These are phyloP conservation scores for Syngnathoides biaculeatus DNA, from an alignment of 2,113 vertebrate species.

Conservation along the genomic window DNA sequence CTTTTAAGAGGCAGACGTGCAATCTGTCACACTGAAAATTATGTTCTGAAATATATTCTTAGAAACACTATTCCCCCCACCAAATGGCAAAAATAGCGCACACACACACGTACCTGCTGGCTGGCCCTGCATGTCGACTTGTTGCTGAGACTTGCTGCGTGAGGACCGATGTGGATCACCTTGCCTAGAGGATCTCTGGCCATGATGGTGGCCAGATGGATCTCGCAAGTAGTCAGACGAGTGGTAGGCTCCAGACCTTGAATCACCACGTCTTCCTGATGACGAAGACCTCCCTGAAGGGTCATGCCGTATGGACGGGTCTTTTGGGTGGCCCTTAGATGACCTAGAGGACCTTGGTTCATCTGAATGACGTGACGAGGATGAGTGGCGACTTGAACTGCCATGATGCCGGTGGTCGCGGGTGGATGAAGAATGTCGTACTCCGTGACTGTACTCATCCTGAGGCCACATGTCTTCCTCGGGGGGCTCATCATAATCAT, in stretches of 20 bases:
- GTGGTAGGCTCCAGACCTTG: conserved; percentile 77
- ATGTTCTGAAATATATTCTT: neutral
- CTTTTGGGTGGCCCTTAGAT: conserved; percentile 83
- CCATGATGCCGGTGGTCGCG: conserved; percentile 89
- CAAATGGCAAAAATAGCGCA: too few species aligned
- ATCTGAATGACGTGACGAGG: conserved; percentile 83
- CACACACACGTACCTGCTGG: conserved; percentile 58
- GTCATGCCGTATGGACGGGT: conserved; percentile 81
- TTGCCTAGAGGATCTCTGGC: conserved; percentile 65
- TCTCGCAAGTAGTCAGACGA: conserved; percentile 82
- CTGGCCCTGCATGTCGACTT: conserved; percentile 64
- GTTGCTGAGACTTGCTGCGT: conserved; percentile 70
- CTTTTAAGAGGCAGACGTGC: neutral
- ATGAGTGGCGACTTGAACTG: conserved; percentile 80
- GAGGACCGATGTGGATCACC: conserved; percentile 63
- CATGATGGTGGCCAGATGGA: conserved; percentile 77
- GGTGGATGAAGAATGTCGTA: conserved; percentile 71
- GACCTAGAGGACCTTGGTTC: conserved; percentile 81
- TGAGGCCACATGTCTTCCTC: conserved; percentile 91
- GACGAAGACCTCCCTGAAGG: conserved; percentile 78
- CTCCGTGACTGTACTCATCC: conserved; percentile 82
- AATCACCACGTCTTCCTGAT: conserved; percentile 81
- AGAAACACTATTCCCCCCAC: neutral
- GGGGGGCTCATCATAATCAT: conserved; percentile 90
- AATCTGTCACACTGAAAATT: neutral